A percentile compares a stretch with the other conserved stretches of the same genome.
These are phyloP conservation scores for Allophyes oxyacanthae DNA, from an alignment of 2,888 invertebrate species.

Conservation along the genomic window DNA sequence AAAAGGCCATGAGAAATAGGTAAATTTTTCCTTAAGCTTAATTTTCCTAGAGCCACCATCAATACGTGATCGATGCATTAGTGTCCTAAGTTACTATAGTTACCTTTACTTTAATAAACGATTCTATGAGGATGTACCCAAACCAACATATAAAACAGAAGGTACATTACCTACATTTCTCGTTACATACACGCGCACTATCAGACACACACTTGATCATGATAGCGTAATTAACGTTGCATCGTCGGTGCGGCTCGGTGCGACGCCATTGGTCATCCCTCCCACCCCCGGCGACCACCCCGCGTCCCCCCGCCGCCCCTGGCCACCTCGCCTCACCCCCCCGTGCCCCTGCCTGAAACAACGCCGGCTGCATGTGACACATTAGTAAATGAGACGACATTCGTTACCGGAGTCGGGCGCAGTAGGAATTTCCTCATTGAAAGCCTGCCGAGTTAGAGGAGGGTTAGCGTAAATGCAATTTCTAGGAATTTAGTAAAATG, in stretches of 20 bases:
- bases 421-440: constrained; percentile 81
- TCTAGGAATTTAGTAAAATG: constrained; percentile 34
- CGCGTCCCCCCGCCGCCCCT: constrained; percentile 35
- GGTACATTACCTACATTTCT: constrained; percentile 13
- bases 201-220: constrained; percentile 52
- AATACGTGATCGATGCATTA: no score
- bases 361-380: constrained; percentile 89
- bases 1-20: no score
- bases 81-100: no score
- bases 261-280: constrained; percentile 82
- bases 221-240: constrained; percentile 82
- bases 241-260: constrained; percentile 67
- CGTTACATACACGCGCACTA: constrained; percentile 30
- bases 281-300: constrained; percentile 49
- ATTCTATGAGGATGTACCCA: constrained; percentile 2
- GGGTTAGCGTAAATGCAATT: constrained; percentile 48
- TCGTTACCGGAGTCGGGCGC: constrained; percentile 78
- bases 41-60: no score
- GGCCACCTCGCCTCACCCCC: constrained; percentile 55
- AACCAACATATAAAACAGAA: background rate
- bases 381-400: constrained; percentile 90
- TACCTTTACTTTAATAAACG: no score
- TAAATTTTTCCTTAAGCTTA: no score
- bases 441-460: constrained; percentile 51
- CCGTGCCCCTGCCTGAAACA: constrained; percentile 76